Conservation (phyloP, 2,113 vertebrate genomes). For the Anolis carolinensis region DNA sequence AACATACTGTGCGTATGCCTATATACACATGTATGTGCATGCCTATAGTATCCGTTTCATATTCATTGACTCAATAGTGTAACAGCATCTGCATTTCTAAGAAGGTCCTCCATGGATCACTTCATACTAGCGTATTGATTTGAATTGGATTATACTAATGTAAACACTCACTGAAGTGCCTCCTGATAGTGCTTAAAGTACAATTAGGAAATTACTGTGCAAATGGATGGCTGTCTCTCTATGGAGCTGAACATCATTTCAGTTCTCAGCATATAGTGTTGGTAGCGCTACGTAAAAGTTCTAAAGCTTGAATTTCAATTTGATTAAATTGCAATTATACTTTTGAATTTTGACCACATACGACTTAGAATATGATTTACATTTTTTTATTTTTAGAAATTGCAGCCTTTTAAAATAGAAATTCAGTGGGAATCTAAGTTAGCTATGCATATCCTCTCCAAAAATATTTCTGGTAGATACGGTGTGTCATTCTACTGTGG, state of each 20-base stretch:
- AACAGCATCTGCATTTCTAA: background rate
- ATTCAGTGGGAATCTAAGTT: background rate
- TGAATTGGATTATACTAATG: slow-evolving; percentile 4
- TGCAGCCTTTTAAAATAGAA: background rate
- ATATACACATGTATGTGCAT: background rate
- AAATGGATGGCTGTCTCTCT: background rate
- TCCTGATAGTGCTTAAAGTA: slow-evolving; percentile 13
- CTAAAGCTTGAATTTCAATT: too few relatives aligned
- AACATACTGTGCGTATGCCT: background rate
- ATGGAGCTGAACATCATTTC: background rate
- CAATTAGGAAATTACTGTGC: background rate
- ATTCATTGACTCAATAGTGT: background rate
- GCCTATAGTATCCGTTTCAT: background rate
- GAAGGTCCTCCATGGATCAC: background rate
- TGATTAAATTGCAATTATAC: background rate
- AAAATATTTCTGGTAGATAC: background rate
- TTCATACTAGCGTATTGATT: background rate
- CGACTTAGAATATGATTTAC: background rate
- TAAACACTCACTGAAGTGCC: background rate
- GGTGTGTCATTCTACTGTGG: background rate
- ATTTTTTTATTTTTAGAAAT: background rate
- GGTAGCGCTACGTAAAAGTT: background rate
- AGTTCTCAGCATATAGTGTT: background rate
- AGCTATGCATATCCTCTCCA: too few relatives aligned
- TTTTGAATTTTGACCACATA: background rate